Percentiles rank a stretch among this genome's conserved stretches.
These are phyloP conservation scores for Casuarius casuarius DNA, from an alignment of 2,113 vertebrate genomes.

Conservation along the genomic window DNA sequence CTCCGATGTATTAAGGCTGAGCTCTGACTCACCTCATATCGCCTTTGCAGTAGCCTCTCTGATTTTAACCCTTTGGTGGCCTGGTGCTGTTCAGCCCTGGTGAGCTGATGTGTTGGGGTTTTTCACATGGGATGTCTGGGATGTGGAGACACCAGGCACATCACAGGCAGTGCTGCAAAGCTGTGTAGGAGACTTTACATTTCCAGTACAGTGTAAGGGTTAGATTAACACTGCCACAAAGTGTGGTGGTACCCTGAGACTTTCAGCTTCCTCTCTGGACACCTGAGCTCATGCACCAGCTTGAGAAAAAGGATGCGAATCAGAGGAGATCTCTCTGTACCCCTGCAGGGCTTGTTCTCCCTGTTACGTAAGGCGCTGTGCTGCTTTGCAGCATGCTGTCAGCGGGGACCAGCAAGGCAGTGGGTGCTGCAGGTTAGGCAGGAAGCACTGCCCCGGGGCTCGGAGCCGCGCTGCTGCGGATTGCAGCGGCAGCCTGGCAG, in stretches of 20 bases:
- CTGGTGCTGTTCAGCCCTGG: neutral
- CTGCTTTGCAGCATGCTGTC: neutral
- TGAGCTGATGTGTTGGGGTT: neutral
- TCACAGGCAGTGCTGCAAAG: fast-evolving
- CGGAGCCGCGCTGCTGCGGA: neutral
- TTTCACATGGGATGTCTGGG: fast-evolving
- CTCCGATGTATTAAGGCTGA: neutral
- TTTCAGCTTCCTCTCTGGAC: neutral
- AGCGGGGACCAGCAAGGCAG: neutral
- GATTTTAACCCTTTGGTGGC: neutral
- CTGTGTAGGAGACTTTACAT: neutral
- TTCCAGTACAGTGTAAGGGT: neutral
- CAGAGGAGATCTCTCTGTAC: neutral
- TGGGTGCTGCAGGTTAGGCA: neutral
- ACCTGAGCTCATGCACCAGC: neutral
- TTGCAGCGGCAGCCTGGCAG: neutral
- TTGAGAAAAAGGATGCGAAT: neutral
- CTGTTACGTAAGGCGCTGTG: fast-evolving
- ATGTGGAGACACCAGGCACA: neutral
- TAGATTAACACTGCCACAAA: neutral
- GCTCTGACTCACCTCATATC: neutral
- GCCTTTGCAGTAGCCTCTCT: neutral
- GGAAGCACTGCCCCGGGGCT: neutral
- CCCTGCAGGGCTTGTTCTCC: neutral
- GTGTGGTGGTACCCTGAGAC: neutral